Base-by-base conservation (phyloP, 1,140 invertebrate species). In the Lasaia peninsularis region DNA sequence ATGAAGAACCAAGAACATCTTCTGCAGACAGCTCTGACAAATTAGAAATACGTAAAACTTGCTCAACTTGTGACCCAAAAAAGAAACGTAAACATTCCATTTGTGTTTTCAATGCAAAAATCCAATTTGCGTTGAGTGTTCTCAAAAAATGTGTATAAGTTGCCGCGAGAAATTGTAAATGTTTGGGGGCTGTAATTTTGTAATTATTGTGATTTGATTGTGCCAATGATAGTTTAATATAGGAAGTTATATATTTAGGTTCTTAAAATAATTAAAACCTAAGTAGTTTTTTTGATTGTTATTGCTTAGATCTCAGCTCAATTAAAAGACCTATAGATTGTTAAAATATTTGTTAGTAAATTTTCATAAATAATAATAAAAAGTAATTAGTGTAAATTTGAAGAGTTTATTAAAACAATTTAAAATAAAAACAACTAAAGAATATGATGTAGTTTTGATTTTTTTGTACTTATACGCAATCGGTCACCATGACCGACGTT, bases 401-500 rank as follows among this genome's bases (percentile, higher is more conserved):
- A 57, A 51, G 56, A 52, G 28, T 35, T 50, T 57, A 10, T 57
- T 50, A 51, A 35, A 51, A 57, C 14, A 50, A 51, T 34, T 10
- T 52, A 28, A 40, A 52, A 52, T 44, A 52, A 58, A 58, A 52
- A 58, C 49, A 52, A 58, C 34, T 58, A n/a, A 58, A 52, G 31
- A 40, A 58, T 11, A 51, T 33, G 2, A 33, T 52, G 34, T 52
- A 28, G 20, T 58, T 58, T 58, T 32, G 50, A 52, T 37, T 58
- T 58, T 37, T 52, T 49, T 49, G 37, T 56, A 49, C 40, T 49
- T 49, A 58, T 52, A 40, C 9, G 21, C 49, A 58, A 52, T 2
- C 56, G 49, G 56, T 58, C 56, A 58, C 56, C 49, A 37, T 58
- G 24, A 52, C 56, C 56, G 56, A 40, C 49, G 49, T 58, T 58